Percentiles rank a stretch among this genome's conserved stretches.
These are phyloP conservation scores for Malurus elegans DNA, from an alignment of 2,113 vertebrate genomes.

Conservation along the genomic window DNA sequence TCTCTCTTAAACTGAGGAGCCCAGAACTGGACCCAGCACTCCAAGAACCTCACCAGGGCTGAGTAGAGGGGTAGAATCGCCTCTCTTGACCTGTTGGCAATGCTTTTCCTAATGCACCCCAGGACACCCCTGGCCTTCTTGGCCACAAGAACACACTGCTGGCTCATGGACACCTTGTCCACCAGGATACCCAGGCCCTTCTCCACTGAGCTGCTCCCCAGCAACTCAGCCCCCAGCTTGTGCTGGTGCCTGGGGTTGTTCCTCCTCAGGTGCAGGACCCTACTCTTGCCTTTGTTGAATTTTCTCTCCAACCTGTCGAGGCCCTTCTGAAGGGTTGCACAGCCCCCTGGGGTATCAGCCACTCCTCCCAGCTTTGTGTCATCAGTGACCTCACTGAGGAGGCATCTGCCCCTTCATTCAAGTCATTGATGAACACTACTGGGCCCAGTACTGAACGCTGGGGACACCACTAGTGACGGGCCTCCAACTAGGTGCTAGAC, in stretches of 20 bases:
- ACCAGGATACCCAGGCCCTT: not conserved
- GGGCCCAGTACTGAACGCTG: not conserved
- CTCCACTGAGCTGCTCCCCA: not conserved
- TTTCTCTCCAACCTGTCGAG: not conserved
- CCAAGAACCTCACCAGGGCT: not conserved
- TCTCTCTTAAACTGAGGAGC: not conserved
- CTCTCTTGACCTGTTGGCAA: not conserved
- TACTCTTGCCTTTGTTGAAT: not conserved
- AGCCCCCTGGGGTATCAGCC: rapidly evolving
- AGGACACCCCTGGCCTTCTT: not conserved
- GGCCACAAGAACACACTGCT: not conserved
- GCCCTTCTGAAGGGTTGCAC: not conserved
- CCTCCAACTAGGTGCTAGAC: rapidly evolving
- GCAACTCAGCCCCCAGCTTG: not conserved
- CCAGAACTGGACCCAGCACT: not conserved
- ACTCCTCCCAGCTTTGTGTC: not conserved
- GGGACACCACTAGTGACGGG: not conserved
- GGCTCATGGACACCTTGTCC: not conserved
- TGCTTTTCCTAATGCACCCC: not conserved
- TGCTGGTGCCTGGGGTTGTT: not conserved
- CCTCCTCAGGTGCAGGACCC: not conserved
- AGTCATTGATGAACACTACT: not conserved
- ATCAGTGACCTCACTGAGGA: not conserved
- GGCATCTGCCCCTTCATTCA: not conserved
- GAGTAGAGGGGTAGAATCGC: not conserved